Conservation (phyloP, 1,140 invertebrate species). For the Augochlora pura region DNA sequence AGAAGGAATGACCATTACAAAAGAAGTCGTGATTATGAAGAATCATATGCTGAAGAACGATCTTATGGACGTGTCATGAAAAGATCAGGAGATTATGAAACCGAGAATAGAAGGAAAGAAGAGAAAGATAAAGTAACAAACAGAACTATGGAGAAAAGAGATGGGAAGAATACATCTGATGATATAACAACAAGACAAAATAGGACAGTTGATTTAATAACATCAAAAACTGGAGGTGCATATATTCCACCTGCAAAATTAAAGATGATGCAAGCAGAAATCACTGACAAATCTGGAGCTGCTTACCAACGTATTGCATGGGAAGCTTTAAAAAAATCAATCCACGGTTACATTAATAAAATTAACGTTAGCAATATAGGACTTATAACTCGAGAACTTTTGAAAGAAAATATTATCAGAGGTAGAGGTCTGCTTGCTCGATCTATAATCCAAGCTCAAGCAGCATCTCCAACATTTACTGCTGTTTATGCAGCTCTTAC, state of each 20-base stretch:
- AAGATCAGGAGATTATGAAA: neutral
- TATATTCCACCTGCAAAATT: constrained; percentile 99
- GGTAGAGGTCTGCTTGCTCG: constrained; percentile 94
- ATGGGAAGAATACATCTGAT: neutral
- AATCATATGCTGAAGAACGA: neutral
- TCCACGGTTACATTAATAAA: constrained; percentile 99
- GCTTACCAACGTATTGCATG: constrained; percentile 98
- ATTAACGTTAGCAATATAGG: constrained; percentile 97
- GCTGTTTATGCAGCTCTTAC: constrained; percentile 98
- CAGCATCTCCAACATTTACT: constrained; percentile 98
- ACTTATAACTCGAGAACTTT: constrained; percentile 93
- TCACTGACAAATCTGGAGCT: constrained; percentile 94
- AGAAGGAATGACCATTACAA: constrained; percentile 3
- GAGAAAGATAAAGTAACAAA: constrained; percentile 10
- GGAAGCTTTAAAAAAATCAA: constrained; percentile 99
- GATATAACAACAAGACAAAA: constrained; percentile 74
- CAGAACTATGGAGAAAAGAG: constrained; percentile 13
- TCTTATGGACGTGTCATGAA: constrained; percentile 10
- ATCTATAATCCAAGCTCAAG: constrained; percentile 98
- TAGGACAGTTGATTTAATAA: constrained; percentile 87
- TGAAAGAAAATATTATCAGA: constrained; percentile 97
- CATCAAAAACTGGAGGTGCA: constrained; percentile 95
- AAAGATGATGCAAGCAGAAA: constrained; percentile 95
- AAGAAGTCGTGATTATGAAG: constrained; percentile 7
- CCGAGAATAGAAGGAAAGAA: constrained; percentile 4